Evolutionary conservation across 2,888 invertebrate genomes (phyloP), one percentile per base, ranked within the genome.

Genomic region (Heteropelma amictum): DNA sequence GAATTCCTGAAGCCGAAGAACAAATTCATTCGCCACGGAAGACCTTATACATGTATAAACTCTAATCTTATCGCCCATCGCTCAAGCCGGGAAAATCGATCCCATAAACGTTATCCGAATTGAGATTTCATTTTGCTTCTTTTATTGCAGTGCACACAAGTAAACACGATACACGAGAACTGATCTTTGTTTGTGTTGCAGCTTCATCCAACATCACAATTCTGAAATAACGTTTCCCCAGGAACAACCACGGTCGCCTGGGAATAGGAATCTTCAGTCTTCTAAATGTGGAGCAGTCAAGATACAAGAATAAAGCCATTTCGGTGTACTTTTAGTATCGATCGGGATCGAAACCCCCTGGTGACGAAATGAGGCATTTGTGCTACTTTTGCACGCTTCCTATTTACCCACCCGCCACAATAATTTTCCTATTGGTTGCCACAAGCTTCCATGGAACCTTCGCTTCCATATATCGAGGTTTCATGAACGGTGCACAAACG

Each of bases 301-400:
- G 23, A 33, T 10, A 10, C 38, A 68, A 54, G 60, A 51, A 69
- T 54, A 65, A 68, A 64, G 73, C 60, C 40, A 73, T 78, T 78
- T 71, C 49, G 33, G 49, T 65, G 71, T 72, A 72, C 76, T 78
- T 76, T 74, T 71, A 51, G 33, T 63, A 51, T 69, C 61, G 65
- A 69, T 69, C 53, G 54, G 53, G 68, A 69, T 61, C n/a, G n/a
- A n/a, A n/a, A n/a, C n/a, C n/a, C n/a, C n/a, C n/a, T n/a, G n/a
- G n/a, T n/a, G n/a, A n/a, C n/a, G n/a, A n/a, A n/a, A n/a, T n/a
- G n/a, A n/a, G n/a, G n/a, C n/a, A n/a, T n/a, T n/a, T n/a, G n/a
- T n/a, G n/a, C n/a, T n/a, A n/a, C n/a, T n/a, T n/a, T n/a, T n/a
- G n/a, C n/a, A n/a, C n/a, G n/a, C n/a, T n/a, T n/a, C n/a, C n/a